Base-by-base conservation (phyloP, 2,888 invertebrate species). In the Elegia similella region DNA sequence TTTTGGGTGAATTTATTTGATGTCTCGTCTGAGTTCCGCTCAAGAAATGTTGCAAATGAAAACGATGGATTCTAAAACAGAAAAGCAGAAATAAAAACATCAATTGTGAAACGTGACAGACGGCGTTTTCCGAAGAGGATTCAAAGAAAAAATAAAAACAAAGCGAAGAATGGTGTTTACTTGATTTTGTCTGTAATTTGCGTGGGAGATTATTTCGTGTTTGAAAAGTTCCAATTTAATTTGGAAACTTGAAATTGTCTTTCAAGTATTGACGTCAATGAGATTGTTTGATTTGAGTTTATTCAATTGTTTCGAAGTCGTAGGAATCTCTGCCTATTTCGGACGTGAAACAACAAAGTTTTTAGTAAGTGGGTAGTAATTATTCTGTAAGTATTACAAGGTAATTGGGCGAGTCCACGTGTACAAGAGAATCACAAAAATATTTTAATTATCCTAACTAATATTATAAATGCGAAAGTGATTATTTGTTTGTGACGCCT, bases 61-160 rank as follows among this genome's bases (percentile, higher is more conserved):
- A 61, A 60, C 61, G 63, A 60, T 60, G 65, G 63, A 63, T 60
- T 53, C 59, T 57, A 59, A 61, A 62, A 61, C 55, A 65, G 62
- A 62, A 59, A 67, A 62, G 62, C 59, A 61, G 61, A 66, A 70
- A 76, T 68, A 70, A 71, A 77, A 70, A 68, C 70, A 73, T 72
- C 73, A 72, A 75, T 73, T 68, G 72, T 62, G 66, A 68, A 63
- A 52, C 68, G 71, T 75, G 75, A 76, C 73, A 68, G 68, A 65
- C 66, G 66, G 63, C 62, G 59, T 60, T 66, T 64, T 63, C 59
- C 34, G 53, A 59, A 55, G 60, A 55, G 52, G 50, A 54, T 63
- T 59, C 56, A 63, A 63, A 67, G 54, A 56, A 59, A 56, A 59
- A 66, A 65, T 59, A 65, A 58, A 65, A 67, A 67, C 64, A 63